Percentiles rank a stretch among this genome's conserved stretches.
Conservation (phyloP, 2,888 invertebrate species). For the Clitarchus hookeri region DNA sequence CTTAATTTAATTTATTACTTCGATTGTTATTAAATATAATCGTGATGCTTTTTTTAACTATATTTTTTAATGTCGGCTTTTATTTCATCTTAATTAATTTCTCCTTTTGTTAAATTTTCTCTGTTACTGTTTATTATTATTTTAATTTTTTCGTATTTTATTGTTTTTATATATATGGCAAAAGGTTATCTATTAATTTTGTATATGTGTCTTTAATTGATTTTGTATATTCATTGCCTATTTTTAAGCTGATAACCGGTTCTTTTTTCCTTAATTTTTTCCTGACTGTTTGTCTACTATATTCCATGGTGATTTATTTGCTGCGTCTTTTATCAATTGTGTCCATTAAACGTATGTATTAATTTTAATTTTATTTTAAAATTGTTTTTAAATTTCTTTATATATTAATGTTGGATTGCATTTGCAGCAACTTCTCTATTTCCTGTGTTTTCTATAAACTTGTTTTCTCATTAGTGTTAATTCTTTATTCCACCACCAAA, state of each 20-base stretch:
- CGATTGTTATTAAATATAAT: too few species aligned
- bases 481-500: neutral
- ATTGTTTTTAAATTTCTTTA: neutral
- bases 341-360: neutral
- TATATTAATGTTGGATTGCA: neutral
- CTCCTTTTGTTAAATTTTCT: too few species aligned
- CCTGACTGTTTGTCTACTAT: neutral
- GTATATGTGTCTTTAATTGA: neutral
- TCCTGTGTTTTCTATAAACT: neutral
- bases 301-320: too few species aligned
- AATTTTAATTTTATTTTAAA: neutral
- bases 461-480: neutral
- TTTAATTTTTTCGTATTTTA: too few species aligned
- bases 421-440: neutral
- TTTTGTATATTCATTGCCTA: neutral
- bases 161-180: too few species aligned
- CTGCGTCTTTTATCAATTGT: neutral
- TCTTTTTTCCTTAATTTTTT: neutral
- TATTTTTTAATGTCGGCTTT: too few species aligned
- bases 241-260: neutral
- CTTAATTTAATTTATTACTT: too few species aligned
- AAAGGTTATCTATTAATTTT: too few species aligned
- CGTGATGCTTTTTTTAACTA: too few species aligned
- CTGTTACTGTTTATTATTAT: too few species aligned
- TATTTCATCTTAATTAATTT: too few species aligned